Conservation (phyloP, 1,140 invertebrate species). For the Bilobella aurantiaca region DNA sequence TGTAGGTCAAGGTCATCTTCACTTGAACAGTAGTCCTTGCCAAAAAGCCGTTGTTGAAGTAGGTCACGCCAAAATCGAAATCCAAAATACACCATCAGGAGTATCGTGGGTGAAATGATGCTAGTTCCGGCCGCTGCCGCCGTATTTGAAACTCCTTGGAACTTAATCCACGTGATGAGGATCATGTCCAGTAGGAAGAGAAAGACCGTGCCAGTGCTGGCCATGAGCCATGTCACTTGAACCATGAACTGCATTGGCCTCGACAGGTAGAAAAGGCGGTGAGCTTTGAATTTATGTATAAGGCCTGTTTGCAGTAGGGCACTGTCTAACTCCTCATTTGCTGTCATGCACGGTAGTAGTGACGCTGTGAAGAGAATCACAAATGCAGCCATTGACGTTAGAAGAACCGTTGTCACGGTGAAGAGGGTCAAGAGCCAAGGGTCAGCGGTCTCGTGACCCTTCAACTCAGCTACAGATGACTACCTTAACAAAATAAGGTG, state of each 20-base stretch:
- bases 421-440: constrained; percentile 15
- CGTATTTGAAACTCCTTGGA: constrained; percentile 3
- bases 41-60: neutral
- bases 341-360: constrained; percentile 1
- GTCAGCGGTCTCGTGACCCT: constrained; percentile 20
- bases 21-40: neutral
- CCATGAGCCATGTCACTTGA: constrained; percentile 15
- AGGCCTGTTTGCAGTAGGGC: neutral
- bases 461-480: constrained; percentile 18
- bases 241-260: neutral
- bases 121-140: neutral
- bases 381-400: constrained; percentile 5
- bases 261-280: neutral
- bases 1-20: neutral
- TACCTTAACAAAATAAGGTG: constrained; percentile 2
- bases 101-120: neutral
- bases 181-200: constrained; percentile 53
- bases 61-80: constrained; percentile 4
- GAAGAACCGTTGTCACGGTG: constrained; percentile 15
- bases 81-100: constrained; percentile 7
- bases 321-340: neutral
- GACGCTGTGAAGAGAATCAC: constrained; percentile 11
- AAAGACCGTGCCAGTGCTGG: constrained; percentile 40
- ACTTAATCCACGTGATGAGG: constrained; percentile 47
- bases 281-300: neutral